Evolutionary conservation across 2,888 invertebrate genomes (phyloP).

Genomic region (Alitta virens): DNA sequence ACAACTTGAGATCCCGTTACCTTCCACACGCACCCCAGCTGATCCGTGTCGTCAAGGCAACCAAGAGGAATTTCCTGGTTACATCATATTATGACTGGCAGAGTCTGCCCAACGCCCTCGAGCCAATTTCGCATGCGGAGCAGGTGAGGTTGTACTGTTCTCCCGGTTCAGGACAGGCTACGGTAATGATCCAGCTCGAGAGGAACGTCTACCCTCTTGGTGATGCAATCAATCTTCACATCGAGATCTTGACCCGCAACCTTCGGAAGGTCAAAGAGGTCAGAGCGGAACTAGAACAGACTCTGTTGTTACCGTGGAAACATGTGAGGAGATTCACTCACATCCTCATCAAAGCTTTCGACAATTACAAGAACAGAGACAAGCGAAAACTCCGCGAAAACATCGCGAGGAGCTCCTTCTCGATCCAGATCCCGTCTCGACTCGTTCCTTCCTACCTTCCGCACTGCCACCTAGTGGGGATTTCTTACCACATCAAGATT

Average conservation of each 20-base stretch:
- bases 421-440: conserved; percentile 38
- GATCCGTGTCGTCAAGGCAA: conserved; percentile 38
- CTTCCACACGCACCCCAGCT: conserved; percentile 14
- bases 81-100: conserved; percentile 38
- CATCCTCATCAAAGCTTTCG: conserved; percentile 22
- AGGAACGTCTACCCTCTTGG: conserved; percentile 43
- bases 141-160: conserved; percentile 37
- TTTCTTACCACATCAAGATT: conserved; percentile 37
- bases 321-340: background rate
- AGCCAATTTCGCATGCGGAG: conserved; percentile 41
- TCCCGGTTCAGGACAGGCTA: conserved; percentile 25
- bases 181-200: conserved; percentile 36
- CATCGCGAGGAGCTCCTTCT: conserved; percentile 21
- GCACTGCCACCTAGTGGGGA: conserved; percentile 34
- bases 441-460: conserved; percentile 40
- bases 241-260: conserved; percentile 24
- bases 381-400: background rate
- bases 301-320: conserved; percentile 5
- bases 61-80: conserved; percentile 36
- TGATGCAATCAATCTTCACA: conserved; percentile 38
- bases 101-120: conserved; percentile 35
- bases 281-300: conserved; percentile 21
- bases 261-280: conserved; percentile 15
- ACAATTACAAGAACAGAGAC: conserved; percentile 5
- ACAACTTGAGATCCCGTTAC: conserved; percentile 30